Percentiles rank a stretch among this genome's conserved stretches.
phyloP scores from a whole-genome alignment of 2,888 invertebrate species.

The Dicycla oo region DNA sequence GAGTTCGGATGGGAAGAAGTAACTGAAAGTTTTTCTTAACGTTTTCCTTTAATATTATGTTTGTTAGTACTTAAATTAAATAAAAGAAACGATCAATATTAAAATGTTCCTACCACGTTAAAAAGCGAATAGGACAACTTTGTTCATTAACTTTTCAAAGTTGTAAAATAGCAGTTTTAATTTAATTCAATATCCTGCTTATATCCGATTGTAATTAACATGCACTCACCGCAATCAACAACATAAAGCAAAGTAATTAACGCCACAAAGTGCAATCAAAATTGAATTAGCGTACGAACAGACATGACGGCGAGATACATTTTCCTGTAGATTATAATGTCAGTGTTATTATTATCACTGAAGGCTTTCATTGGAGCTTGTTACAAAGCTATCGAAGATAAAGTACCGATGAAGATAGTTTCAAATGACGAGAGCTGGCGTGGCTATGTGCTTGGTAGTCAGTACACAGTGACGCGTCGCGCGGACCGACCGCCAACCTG shows the following conservation, averaged over 20 bases:
- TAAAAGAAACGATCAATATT: not conserved
- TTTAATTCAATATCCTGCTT: not conserved
- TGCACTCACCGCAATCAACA: conserved; percentile 3
- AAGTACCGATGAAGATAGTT: conserved; percentile 62
- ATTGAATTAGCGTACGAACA: conserved; percentile 10
- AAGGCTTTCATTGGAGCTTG: conserved; percentile 63
- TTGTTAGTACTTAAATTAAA: no score
- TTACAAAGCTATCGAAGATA: conserved; percentile 67
- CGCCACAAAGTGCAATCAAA: not conserved
- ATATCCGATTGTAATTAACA: conserved; percentile 26
- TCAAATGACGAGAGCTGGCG: conserved; percentile 55
- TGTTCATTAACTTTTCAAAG: not conserved
- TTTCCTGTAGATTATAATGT: conserved; percentile 24
- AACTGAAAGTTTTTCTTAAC: not conserved
- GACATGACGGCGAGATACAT: not conserved
- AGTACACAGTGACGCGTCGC: conserved; percentile 61
- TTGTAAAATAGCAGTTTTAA: no score
- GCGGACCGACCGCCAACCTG: conserved; percentile 57
- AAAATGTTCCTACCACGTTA: not conserved
- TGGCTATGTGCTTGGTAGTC: conserved; percentile 36
- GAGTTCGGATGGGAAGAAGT: not conserved
- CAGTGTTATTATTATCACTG: conserved; percentile 45
- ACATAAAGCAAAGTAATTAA: conserved; percentile 10
- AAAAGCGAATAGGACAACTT: not conserved
- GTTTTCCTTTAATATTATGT: no score